A percentile compares a stretch with the other conserved stretches of the same genome.
Evolutionary conservation across 2,113 vertebrate genomes (phyloP).

Genomic region (Narcine bancroftii): DNA sequence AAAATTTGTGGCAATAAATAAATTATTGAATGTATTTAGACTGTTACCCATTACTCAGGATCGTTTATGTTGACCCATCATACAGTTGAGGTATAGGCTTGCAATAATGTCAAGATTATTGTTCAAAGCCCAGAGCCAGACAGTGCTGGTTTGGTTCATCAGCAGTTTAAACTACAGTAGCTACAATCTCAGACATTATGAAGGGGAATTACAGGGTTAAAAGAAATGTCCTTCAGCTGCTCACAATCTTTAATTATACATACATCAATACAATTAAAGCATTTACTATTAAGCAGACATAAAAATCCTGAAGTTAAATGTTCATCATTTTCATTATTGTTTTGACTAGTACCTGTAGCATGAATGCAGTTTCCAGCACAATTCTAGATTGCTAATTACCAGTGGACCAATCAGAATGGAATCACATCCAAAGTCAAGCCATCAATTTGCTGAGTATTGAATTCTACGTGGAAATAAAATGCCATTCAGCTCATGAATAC

Average conservation of each 20-base stretch:
- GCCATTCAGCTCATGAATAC: neutral
- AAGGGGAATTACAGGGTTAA: neutral
- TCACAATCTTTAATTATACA: neutral
- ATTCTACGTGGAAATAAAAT: conserved; percentile 10
- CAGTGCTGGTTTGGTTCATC: no score
- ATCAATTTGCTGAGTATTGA: neutral
- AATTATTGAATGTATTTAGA: neutral
- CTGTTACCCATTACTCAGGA: neutral
- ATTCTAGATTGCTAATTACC: neutral
- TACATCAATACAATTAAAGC: neutral
- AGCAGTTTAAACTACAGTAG: neutral
- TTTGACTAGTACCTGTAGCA: neutral
- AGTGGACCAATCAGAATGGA: neutral
- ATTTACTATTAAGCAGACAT: neutral
- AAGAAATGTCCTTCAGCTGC: neutral
- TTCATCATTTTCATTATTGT: neutral
- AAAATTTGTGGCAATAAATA: neutral
- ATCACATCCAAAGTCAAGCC: neutral
- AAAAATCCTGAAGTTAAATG: no score
- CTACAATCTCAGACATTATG: neutral
- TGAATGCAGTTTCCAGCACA: neutral
- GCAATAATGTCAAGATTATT: neutral
- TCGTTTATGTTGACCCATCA: neutral
- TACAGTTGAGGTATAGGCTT: neutral
- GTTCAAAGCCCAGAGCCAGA: neutral